A percentile compares a stretch with the other conserved stretches of the same genome.
phyloP scores from a whole-genome alignment of 1,140 invertebrate species.

The Manduca sexta region DNA sequence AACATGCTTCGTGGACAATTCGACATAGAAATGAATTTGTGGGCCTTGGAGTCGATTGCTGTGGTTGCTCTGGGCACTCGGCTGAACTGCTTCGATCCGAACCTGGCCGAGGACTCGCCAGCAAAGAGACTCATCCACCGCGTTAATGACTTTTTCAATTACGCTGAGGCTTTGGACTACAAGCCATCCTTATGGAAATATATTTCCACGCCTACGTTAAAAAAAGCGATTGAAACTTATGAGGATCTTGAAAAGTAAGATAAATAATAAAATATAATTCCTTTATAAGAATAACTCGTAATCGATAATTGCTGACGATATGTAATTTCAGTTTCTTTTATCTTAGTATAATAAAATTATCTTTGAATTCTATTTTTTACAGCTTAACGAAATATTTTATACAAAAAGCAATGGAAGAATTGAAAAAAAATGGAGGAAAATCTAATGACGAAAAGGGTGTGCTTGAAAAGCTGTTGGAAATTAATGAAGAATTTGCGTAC shows the following conservation, averaged over 20 bases:
- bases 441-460: slow-evolving; percentile 53
- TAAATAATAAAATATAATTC: no score
- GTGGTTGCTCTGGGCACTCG: slow-evolving; percentile 79
- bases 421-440: slow-evolving; percentile 16
- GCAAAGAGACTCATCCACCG: slow-evolving; percentile 57
- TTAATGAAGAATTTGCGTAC: slow-evolving; percentile 72
- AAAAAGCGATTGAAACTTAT: slow-evolving; percentile 57
- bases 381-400: slow-evolving; percentile 41
- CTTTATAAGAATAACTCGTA: no score
- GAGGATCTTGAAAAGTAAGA: slow-evolving; percentile 29
- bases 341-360: no score
- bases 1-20: slow-evolving; percentile 74
- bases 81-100: slow-evolving; percentile 74
- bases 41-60: slow-evolving; percentile 80
- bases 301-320: no score
- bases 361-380: no score
- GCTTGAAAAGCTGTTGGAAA: slow-evolving; percentile 72
- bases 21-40: slow-evolving; percentile 77
- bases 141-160: slow-evolving; percentile 74
- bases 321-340: no score
- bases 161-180: slow-evolving; percentile 75
- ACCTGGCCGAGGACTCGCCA: slow-evolving; percentile 70
- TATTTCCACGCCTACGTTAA: slow-evolving; percentile 73
- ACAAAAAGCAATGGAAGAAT: slow-evolving; percentile 26
- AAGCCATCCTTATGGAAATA: slow-evolving; percentile 76